A percentile compares a stretch with the other conserved stretches of the same genome.
Conservation (phyloP, 2,888 invertebrate species). For the Acronicta aceris region DNA sequence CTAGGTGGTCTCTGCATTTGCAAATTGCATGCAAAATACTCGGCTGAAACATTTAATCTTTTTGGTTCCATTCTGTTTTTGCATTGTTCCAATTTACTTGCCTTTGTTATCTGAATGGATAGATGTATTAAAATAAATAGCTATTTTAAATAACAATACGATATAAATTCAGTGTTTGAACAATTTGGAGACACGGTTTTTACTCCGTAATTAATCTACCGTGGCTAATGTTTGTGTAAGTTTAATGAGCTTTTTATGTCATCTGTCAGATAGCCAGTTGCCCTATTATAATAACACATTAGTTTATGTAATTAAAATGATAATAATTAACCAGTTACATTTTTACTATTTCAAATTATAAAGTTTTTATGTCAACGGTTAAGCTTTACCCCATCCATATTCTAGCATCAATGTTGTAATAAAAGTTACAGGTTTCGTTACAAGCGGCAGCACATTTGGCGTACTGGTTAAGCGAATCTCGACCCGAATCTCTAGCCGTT, state of each 20-base stretch:
- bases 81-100: constrained; percentile 5
- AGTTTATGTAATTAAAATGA: too few species aligned
- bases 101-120: constrained; percentile 1
- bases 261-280: neutral
- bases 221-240: constrained; percentile 12
- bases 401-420: too few species aligned
- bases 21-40: constrained; percentile 3
- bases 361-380: too few species aligned
- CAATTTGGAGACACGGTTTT: constrained; percentile 12
- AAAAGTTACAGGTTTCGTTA: too few species aligned
- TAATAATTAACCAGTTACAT: too few species aligned
- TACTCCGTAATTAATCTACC: constrained; percentile 15
- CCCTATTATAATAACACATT: too few species aligned
- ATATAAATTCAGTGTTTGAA: constrained; percentile 9
- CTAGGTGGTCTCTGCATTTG: neutral
- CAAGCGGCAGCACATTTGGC: too few species aligned
- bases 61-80: constrained; percentile 7
- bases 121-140: constrained; percentile 23
- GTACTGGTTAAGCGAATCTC: too few species aligned
- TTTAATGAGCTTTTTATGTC: constrained; percentile 30
- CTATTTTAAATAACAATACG: constrained; percentile 28
- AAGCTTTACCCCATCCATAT: too few species aligned
- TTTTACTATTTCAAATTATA: too few species aligned
- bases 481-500: too few species aligned
- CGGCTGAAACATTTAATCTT: constrained; percentile 14